These are phyloP conservation scores for Metalampra italica DNA, from an alignment of 2,888 invertebrate genomes.

Conservation along the genomic window DNA sequence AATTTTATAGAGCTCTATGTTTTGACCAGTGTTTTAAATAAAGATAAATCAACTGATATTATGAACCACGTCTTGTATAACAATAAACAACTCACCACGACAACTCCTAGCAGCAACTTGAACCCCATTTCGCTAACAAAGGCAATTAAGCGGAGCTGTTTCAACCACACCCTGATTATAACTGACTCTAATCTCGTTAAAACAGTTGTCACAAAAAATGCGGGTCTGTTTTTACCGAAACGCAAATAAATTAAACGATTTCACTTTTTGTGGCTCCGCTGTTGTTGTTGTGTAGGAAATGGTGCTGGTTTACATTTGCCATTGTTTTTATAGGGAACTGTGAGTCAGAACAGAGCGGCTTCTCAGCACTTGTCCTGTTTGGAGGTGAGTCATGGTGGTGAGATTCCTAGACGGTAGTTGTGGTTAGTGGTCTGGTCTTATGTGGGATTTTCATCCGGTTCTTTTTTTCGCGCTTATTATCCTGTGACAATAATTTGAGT, in stretches of 20 bases:
- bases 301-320: neutral
- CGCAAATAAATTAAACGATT: constrained; percentile 26
- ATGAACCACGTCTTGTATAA: too few species aligned
- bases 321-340: constrained; percentile 9
- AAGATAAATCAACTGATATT: too few species aligned
- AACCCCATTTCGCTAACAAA: neutral
- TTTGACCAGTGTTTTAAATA: too few species aligned
- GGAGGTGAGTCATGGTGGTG: too few species aligned
- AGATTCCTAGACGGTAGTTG: too few species aligned
- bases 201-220: constrained; percentile 18
- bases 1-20: too few species aligned
- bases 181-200: constrained; percentile 5
- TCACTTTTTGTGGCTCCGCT: constrained; percentile 15
- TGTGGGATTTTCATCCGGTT: too few species aligned
- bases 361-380: too few species aligned
- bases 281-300: neutral
- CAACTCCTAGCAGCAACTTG: neutral
- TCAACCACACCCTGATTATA: neutral
- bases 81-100: constrained; percentile 3
- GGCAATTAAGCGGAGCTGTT: neutral
- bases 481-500: too few species aligned
- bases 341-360: neutral
- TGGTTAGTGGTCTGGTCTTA: too few species aligned
- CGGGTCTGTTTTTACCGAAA: constrained; percentile 21
- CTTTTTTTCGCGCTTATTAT: too few species aligned